Base-by-base conservation (phyloP, 2,113 vertebrate genomes). In the Labrus mixtus region DNA sequence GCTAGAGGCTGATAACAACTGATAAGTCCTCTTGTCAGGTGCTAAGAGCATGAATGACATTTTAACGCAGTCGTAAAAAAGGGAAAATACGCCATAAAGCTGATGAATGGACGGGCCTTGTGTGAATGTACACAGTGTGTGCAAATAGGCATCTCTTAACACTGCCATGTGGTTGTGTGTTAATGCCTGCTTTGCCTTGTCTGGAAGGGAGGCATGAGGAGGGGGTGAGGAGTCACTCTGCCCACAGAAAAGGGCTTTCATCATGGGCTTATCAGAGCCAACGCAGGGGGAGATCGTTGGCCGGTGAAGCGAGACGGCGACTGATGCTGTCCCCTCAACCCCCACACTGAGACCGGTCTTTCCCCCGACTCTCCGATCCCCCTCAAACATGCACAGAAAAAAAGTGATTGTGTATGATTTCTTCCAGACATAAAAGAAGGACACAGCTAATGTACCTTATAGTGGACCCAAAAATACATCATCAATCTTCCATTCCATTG, bases 211-310 rank as follows among this genome's bases (percentile, higher is more conserved):
- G 55, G 29, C 64, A 70, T 48, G 68, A 33, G 68, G 53, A 20
- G 59, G 71, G 48, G 22, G 78, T 53, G 72, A 76, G 73, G 60
- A 68, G 92, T 91, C 91, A 39, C 39, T 55, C n/a, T 89, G 89
- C 83, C 92, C 92, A 85, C 79, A 90, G 29, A 76, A 91, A 68
- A 72, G 84, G 3, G 45, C 95, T 82, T 93, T 94, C 92, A 96
- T 93, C 87, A 91, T 81, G 86, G 72, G 88, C 96, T 97, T 97
- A 97, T 97, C 96, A 93, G 94, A 91, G 88, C 73, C 84, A 79
- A 87, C 95, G 92, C 95, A 92, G 94, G 25, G 89, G 91, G 53
- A 73, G 78, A 86, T 87, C 58, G 78, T 83, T 91, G 83, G 87
- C 90, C 50, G 79, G 88, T 93, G 92, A 93, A 94, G 95, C 93